These are phyloP conservation scores for Pangasianodon gigas DNA, from an alignment of 2,113 vertebrate species.

Conservation along the genomic window DNA sequence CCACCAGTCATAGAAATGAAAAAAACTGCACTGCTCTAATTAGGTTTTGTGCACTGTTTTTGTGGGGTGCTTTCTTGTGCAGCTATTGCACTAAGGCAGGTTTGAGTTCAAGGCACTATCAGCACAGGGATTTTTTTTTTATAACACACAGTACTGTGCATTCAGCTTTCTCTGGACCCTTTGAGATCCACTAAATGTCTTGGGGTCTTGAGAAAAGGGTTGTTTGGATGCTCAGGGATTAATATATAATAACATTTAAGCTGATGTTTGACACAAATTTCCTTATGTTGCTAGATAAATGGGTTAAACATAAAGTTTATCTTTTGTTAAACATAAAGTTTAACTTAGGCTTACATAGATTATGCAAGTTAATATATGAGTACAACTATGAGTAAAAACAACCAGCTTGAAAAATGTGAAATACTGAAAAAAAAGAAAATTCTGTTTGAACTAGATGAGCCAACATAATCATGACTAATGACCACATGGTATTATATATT, in stretches of 20 bases:
- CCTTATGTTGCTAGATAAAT: conserved; percentile 12
- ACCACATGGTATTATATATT: background rate
- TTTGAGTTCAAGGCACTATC: background rate
- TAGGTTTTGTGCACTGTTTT: background rate
- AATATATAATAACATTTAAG: conserved; percentile 50
- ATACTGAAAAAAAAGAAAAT: background rate
- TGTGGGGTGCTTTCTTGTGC: background rate
- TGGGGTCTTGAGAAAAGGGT: conserved; percentile 5
- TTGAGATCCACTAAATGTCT: conserved; percentile 9
- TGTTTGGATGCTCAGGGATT: conserved; percentile 46
- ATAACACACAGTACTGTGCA: background rate
- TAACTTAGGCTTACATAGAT: background rate
- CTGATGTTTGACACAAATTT: conserved; percentile 56
- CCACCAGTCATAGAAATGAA: background rate
- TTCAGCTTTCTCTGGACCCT: background rate
- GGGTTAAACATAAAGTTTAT: background rate
- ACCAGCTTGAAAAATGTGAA: background rate
- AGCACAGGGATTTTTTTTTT: background rate
- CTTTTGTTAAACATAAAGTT: background rate
- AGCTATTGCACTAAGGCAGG: conserved; percentile 1
- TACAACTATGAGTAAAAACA: background rate
- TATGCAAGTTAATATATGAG: background rate
- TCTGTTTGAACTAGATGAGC: background rate
- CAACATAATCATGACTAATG: too few relatives aligned
- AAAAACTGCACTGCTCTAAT: background rate